Base-by-base conservation (phyloP, 2,888 invertebrate species). In the Troglohyphantes excavatus region DNA sequence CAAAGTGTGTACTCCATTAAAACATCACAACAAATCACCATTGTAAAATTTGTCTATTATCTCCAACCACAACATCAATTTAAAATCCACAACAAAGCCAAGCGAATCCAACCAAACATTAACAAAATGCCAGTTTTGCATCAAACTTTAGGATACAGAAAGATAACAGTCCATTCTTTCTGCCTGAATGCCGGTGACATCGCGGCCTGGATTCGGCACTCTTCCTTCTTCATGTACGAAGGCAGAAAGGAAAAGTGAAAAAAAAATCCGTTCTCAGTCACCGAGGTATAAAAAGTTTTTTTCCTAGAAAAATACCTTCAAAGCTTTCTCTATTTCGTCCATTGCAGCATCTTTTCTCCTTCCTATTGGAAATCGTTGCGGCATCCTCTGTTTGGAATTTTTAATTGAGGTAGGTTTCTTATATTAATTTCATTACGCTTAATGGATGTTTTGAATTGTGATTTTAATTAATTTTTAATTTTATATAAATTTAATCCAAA, bases 261-360 rank as follows among this genome's bases (percentile, higher is more conserved):
- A 53, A 53, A n/a, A 9, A 2, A 39, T 53, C 17, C 17, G 53
- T 53, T 53, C 53, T 53, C 53, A 17, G 53, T 53, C 53, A n/a
- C n/a, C 53, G 53, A n/a, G n/a, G 53, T 53, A 53, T 53, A 53
- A n/a, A 53, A 53, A n/a, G 13, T 53, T 53, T 53, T 53, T 53
- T 53, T 2, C 53, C 53, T 53, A 53, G 53, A 53, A 53, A 53
- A 13, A 13, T 17, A 13, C n/a, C 17, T 2, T 53, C 17, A 13
- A 53, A n/a, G 5, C 53, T 17, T 53, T 53, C 53, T 13, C 2
- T 5, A 5, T 5, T 53, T 53, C 53, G 17, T 17, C 17, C 53
- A n/a, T n/a, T 53, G 53, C n/a, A 53, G n/a, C 53, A 53, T 53
- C 53, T 53, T 5, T 53, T 39, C 9, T 7, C 3, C 13, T 1